Evolutionary conservation across 1,140 invertebrate species (phyloP).

Genomic region (Formica exsecta): DNA sequence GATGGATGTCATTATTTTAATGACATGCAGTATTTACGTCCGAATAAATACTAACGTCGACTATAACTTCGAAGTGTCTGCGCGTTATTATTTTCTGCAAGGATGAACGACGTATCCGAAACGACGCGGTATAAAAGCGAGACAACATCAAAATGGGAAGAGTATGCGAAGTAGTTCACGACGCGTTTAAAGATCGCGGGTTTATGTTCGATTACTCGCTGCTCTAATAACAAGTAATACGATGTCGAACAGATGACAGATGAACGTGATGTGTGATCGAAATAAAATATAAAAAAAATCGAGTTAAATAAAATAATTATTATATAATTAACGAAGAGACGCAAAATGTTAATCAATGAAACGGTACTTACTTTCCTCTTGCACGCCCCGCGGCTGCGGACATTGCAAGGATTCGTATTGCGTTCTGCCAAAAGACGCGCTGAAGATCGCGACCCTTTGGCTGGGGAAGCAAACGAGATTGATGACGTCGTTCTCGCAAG

Average conservation of each 20-base stretch:
- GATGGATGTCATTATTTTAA: slow-evolving; percentile 29
- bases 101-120: neutral
- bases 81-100: slow-evolving; percentile 28
- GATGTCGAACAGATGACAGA: neutral
- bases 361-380: slow-evolving; percentile 93
- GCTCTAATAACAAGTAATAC: slow-evolving; percentile 37
- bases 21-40: slow-evolving; percentile 39
- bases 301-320: neutral
- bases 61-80: slow-evolving; percentile 48
- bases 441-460: slow-evolving; percentile 95
- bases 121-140: slow-evolving; percentile 11
- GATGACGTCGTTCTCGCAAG: slow-evolving; percentile 95
- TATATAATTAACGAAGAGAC: neutral
- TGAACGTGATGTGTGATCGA: neutral
- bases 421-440: slow-evolving; percentile 95
- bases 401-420: slow-evolving; percentile 96
- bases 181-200: neutral
- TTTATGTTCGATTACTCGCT: slow-evolving; percentile 37
- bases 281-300: neutral
- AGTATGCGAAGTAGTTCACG: neutral
- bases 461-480: slow-evolving; percentile 93
- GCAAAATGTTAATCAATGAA: slow-evolving; percentile 43
- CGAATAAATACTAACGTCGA: slow-evolving; percentile 56
- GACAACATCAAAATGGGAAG: neutral
- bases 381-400: slow-evolving; percentile 93